Evolutionary conservation across 2,113 vertebrate genomes (phyloP), one percentile per base, ranked within the genome.

Genomic region (Seriola aureovittata): DNA sequence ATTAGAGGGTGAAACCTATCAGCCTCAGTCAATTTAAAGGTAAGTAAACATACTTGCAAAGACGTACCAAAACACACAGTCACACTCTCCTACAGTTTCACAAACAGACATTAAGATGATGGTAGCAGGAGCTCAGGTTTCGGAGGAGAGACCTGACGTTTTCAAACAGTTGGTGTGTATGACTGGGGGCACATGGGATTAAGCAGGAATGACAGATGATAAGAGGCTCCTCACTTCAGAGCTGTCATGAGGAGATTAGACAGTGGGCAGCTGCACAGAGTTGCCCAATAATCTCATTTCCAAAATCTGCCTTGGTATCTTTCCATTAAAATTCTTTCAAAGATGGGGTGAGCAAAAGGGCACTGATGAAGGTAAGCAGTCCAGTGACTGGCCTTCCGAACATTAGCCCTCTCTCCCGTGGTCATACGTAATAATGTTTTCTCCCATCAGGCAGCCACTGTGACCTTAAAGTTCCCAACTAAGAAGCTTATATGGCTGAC

Each of bases 401-500:
- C 58, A 86, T 66, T 36, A 62, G 42, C 65, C 25, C 52, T 78
- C 42, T 80, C 57, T 82, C 86, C 59, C 4, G 63, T 73, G 71
- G 84, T 80, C 78, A 68, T 29, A 64, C 55, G 42, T 73, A 84
- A 78, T 76, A 80, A 87, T 55, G 42, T 72, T 76, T 73, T 67
- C 75, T 87, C 76, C 68, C 69, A 69, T 83, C 75, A 89, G 75
- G 86, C 78, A 78, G 76, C 75, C 69, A 25, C 81, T 40, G 68
- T 92, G 88, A 87, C 85, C 82, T 73, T 73, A 76, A 72, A 74
- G 69, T 85, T 86, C 58, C 78, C 67, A 89, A 85, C 82, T 93
- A 91, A 93, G 90, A 85, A 89, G 92, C 91, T 93, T 93, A 94
- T 21, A 55, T 54, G 34, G 38, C 66, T 85, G 81, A 82, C 73